A percentile compares a stretch with the other conserved stretches of the same genome.
Conservation (phyloP, 1,140 invertebrate species). For the Scylla paramamosain region DNA sequence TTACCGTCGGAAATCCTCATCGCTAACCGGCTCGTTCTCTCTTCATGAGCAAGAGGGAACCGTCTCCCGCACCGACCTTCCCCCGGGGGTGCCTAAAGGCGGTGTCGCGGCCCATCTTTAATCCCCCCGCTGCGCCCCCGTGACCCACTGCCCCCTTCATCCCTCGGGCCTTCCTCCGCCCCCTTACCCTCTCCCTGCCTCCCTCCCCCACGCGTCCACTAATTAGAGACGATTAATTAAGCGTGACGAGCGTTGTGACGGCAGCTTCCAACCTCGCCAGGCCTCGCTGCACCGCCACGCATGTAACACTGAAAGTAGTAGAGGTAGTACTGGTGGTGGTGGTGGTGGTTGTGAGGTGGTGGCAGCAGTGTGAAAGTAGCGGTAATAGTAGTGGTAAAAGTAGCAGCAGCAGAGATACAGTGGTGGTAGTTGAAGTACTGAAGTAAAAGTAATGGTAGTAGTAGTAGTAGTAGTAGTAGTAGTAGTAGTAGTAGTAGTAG, state of each 20-base stretch:
- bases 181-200: background rate
- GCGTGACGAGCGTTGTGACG: conserved; percentile 17
- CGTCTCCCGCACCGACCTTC: background rate
- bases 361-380: background rate
- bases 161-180: background rate
- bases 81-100: background rate
- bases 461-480: conserved; percentile 13
- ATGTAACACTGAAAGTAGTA: background rate
- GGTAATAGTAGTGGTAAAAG: background rate
- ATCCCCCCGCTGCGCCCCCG: background rate
- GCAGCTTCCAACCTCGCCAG: background rate
- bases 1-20: conserved; percentile 2
- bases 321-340: background rate
- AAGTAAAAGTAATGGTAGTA: background rate
- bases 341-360: background rate
- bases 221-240: conserved; percentile 25
- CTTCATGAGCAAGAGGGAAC: background rate
- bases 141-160: background rate
- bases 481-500: background rate
- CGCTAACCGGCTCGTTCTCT: background rate
- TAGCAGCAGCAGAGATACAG: too few species aligned
- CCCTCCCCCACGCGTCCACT: background rate
- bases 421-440: background rate
- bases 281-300: background rate
- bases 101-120: background rate